Base-by-base conservation (phyloP, 2,113 vertebrate species). In the Marmota monax region DNA sequence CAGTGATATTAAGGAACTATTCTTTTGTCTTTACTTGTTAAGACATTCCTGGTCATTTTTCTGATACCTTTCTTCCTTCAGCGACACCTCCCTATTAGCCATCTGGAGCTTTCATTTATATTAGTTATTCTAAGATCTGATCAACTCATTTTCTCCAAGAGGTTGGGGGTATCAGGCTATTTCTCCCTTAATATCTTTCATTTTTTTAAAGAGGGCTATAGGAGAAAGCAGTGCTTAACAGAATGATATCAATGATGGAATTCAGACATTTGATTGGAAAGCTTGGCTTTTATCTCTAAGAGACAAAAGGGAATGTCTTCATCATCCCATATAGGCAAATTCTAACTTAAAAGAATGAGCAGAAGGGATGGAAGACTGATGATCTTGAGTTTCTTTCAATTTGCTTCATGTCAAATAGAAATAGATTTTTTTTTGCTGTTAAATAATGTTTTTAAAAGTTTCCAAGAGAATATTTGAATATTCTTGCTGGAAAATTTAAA, bases 401-500 rank as follows among this genome's bases (percentile, higher is more conserved):
- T 88, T 88, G 53, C 51, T 76, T 96, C 22, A 48, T 83, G 39
- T 65, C 69, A 93, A 79, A 74, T 65, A 80, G 20, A 34, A 39
- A 39, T 39, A 39, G 39, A 4, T 39, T 39, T 39, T 51, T 85
- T 95, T 61, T 88, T 85, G 61, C 56, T 92, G 27, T 85, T 89
- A 77, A 95, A 58, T 85, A 88, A 61, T 89, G 22, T 72, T 58
- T 96, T 84, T 12, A 85, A 84, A 96, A 90, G 42, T 87, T 89
- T 14, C 63, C 25, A 58, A 79, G 29, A 69, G 9, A 84, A 32
- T 39, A 56, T 93, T 92, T 94, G 34, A 84, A 90, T 88, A 90
- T 45, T 73, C 37, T 92, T 84, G 20, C 58, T 63, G 16, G 22
- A 91, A 91, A 90, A 88, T 70, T 90, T 16, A 88, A 61, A 34